Percentiles rank a stretch among this genome's conserved stretches.
These are phyloP conservation scores for Theristicus caerulescens DNA, from an alignment of 2,113 vertebrate species.

Conservation along the genomic window DNA sequence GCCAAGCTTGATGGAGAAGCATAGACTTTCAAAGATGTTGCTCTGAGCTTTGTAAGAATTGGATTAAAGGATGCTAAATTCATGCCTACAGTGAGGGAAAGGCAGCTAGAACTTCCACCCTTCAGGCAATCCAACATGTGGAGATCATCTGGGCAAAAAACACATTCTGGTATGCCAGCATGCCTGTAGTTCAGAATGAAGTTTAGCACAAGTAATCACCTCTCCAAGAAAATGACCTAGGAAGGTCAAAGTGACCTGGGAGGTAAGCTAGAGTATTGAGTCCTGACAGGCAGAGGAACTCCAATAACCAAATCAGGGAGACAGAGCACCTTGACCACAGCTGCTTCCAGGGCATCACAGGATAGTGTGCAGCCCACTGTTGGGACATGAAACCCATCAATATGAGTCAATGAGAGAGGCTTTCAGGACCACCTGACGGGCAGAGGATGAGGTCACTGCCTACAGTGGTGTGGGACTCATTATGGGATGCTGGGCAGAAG, in stretches of 20 bases:
- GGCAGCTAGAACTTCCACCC: neutral
- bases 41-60: neutral
- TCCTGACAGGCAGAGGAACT: neutral
- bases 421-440: neutral
- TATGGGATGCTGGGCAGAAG: neutral
- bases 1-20: neutral
- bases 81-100: neutral
- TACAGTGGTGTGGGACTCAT: neutral
- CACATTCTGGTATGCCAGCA: neutral
- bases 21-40: neutral
- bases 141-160: neutral
- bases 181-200: neutral
- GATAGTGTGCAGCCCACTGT: neutral
- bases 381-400: neutral
- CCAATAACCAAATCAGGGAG: neutral
- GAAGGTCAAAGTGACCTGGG: neutral
- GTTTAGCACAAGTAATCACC: neutral
- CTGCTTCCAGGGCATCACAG: neutral
- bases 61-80: neutral
- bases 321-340: neutral
- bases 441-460: neutral
- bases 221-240: neutral
- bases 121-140: neutral
- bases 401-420: neutral
- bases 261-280: neutral